phyloP scores from a whole-genome alignment of 2,888 invertebrate species.

The Pelosia muscerda region DNA sequence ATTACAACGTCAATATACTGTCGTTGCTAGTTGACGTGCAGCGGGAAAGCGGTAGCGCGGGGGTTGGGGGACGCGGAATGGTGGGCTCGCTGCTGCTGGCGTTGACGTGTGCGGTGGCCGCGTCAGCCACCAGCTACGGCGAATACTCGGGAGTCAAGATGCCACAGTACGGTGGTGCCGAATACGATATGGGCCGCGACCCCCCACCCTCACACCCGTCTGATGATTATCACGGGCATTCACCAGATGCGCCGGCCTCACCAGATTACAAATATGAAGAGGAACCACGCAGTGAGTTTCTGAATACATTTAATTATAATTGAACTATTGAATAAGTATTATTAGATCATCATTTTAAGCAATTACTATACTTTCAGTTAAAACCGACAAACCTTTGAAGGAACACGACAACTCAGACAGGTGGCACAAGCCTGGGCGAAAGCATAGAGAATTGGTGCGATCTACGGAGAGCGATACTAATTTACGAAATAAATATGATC shows the following conservation, averaged over 20 bases:
- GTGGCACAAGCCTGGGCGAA: slow-evolving; percentile 59
- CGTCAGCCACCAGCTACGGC: slow-evolving; percentile 58
- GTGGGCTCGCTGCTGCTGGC: slow-evolving; percentile 50
- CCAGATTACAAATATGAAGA: slow-evolving; percentile 75
- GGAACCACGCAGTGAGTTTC: slow-evolving; percentile 52
- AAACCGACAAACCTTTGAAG: slow-evolving; percentile 52
- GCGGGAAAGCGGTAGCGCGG: slow-evolving; percentile 23
- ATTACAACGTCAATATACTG: slow-evolving; percentile 36
- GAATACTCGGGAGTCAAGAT: slow-evolving; percentile 72
- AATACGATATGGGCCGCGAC: slow-evolving; percentile 58
- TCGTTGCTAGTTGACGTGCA: slow-evolving; percentile 14
- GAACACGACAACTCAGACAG: slow-evolving; percentile 52
- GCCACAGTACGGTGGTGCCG: slow-evolving; percentile 70
- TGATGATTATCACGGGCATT: slow-evolving; percentile 68
- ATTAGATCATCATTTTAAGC: no score
- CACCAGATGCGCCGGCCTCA: slow-evolving; percentile 66
- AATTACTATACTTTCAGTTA: slow-evolving; percentile 49
- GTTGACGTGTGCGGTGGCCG: slow-evolving; percentile 54
- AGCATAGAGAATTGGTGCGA: slow-evolving; percentile 47
- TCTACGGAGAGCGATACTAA: slow-evolving; percentile 39
- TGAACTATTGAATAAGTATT: not conserved
- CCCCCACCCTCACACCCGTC: slow-evolving; percentile 32
- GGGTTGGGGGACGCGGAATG: slow-evolving; percentile 29
- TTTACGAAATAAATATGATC: slow-evolving; percentile 39
- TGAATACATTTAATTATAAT: no score